Evolutionary conservation across 2,797 vertebrate genomes (phyloP).

Genomic region (Chloroceryle inda): DNA sequence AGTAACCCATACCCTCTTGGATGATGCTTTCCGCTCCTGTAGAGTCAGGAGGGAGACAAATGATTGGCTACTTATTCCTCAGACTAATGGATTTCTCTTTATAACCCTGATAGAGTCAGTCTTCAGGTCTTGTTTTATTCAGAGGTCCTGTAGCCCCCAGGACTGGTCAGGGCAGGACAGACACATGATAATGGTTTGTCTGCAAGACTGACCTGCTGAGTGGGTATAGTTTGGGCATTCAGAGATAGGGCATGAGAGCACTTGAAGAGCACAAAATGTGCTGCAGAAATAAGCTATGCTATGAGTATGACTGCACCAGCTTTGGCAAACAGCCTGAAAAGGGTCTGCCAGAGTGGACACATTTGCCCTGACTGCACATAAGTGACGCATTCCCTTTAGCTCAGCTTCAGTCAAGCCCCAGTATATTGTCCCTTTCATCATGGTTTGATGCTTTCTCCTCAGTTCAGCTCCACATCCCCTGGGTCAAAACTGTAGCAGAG

Average conservation of each 20-base stretch:
- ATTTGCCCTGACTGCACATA: accelerated
- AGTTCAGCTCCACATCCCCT: background rate
- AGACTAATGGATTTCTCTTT: background rate
- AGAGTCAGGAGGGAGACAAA: background rate
- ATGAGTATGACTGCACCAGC: background rate
- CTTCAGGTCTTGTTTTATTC: background rate
- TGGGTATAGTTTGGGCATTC: background rate
- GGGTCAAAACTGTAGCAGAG: background rate
- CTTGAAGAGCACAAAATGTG: background rate
- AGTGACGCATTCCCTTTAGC: background rate
- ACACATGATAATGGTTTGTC: background rate
- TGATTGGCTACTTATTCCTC: background rate
- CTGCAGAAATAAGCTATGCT: background rate
- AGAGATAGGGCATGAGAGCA: background rate
- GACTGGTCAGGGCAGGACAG: background rate
- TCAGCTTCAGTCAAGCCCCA: background rate
- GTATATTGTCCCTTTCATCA: background rate
- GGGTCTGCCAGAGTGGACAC: background rate
- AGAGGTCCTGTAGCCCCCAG: background rate
- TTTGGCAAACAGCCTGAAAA: background rate
- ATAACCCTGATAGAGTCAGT: background rate
- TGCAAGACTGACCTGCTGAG: background rate
- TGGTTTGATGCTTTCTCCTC: background rate
- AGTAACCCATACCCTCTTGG: background rate
- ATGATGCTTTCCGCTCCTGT: background rate